Base-by-base conservation (phyloP, 2,888 invertebrate genomes). In the Sphaeridia pumilis region DNA sequence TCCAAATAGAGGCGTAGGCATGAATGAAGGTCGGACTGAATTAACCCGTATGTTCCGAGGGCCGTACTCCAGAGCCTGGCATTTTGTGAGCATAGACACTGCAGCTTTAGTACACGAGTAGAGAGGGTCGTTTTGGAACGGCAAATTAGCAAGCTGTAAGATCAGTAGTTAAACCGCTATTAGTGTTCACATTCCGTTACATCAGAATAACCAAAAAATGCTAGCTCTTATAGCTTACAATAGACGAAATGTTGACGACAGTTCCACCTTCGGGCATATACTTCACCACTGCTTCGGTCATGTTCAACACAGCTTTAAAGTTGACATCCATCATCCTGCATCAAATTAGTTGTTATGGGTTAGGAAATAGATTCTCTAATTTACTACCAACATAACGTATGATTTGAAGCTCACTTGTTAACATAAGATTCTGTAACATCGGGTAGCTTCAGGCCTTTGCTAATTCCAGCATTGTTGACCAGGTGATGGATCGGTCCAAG, bases 101-200 rank as follows among this genome's bases (percentile, higher is more conserved):
- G 49, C 49, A 24, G 49, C 49, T 27, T 49, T 49, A 21, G 49
- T 24, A 10, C 22, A 31, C 10, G 43, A 43, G 34, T 49, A 49
- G 34, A 49, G 42, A 2, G 28, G 7, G 3, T 3, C 10, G 1
- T 12, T 20, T 1, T 10, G 1, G 3, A 31, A 22, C 3, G 43
- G 24, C 34, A 42, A 42, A 1, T 2, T 1, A 3, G 26, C 28
- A 17, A 49, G 21, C 49, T 49, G 21, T 14, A 36, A 17, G 3
- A 36, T 17, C 10, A 10, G 34, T 31, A 31, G 14, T n/a, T n/a
- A 31, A n/a, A n/a, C n/a, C n/a, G 12, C 34, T 31, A 31, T 31
- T 31, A 31, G 31, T 12, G 31, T 12, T 31, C 10, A 31, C 31
- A 14, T 7, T 41, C 5, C n/a, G n/a, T n/a, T n/a, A n/a, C n/a